These are phyloP conservation scores for Onchidella celtica DNA, from an alignment of 2,888 invertebrate genomes.

Conservation along the genomic window DNA sequence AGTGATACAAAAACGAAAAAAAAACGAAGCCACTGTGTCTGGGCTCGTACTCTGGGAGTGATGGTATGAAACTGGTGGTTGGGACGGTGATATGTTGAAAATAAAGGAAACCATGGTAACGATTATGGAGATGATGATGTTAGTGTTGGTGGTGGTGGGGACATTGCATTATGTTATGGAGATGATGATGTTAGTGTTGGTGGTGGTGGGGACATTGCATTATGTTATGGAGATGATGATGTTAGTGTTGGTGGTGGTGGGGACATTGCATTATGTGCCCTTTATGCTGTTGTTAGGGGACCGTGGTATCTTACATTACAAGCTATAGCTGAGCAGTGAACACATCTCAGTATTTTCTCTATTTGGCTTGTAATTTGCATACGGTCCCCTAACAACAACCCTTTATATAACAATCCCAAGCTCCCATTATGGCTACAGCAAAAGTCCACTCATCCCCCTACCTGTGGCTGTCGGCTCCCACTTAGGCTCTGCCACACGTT, in stretches of 20 bases:
- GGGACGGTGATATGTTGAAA: too few relatives aligned
- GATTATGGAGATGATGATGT: neutral
- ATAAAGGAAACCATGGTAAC: neutral
- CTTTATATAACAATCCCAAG: too few relatives aligned
- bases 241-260: neutral
- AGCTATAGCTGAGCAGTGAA: too few relatives aligned
- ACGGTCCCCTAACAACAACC: neutral
- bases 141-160: neutral
- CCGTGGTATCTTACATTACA: too few relatives aligned
- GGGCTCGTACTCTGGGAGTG: too few relatives aligned
- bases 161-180: neutral
- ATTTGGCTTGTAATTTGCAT: too few relatives aligned
- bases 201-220: neutral
- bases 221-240: neutral
- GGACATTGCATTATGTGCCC: neutral
- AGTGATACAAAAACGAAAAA: too few relatives aligned
- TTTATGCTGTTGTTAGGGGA: neutral
- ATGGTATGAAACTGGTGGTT: neutral
- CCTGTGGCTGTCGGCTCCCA: neutral
- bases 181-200: neutral
- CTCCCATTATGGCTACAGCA: too few relatives aligned
- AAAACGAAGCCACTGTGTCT: too few relatives aligned
- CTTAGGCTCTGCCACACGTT: conserved; percentile 11
- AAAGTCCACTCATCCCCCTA: too few relatives aligned
- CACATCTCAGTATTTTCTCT: too few relatives aligned